Evolutionary conservation across 2,888 invertebrate genomes (phyloP), one percentile per base, ranked within the genome.

Genomic region (Pyrochroa serraticornis): DNA sequence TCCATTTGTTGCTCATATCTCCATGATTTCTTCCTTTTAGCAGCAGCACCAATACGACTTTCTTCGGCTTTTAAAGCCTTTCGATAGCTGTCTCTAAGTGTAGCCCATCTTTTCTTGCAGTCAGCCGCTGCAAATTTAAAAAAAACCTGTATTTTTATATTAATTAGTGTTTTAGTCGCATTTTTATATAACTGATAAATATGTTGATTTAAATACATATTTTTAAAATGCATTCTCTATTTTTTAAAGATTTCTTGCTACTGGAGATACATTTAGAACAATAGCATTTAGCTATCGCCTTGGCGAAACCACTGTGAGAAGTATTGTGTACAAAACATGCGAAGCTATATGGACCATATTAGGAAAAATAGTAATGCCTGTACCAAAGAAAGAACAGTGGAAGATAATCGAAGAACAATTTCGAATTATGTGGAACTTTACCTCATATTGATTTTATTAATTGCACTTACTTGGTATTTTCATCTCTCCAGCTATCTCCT

Each of bases 271-370:
- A 10, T 51, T 59, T 35, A 47, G 51, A 22, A 43, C 63, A 45
- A 47, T 63, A 7, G 30, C 35, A 1, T 63, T 63, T 42, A 62
- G 63, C 44, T 63, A 60, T 35, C 3, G 58, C 32, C 22, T 60
- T 9, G 62, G 62, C 12, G 58, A 63, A 48, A 59, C 58, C 7
- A 63, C 59, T 31, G 55, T 63, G 7, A 13, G 61, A 33, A 14
- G 43, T 9, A 63, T 63, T 34, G 35, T 63, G 33, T 62, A 58
- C 31, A 52, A 58, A 0, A 60, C 59, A 14, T 63, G 62, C 56
- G 33, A 52, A 43, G 13, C 47, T 48, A 63, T 63, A 38, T 62
- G 58, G 61, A 12, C 1, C 2, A 59, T 8, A 43, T 37, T 63
- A 30, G 6, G 9, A 37, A 56, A 62, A 42, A 41, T 59, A 9